Percentiles rank a stretch among this genome's conserved stretches.
Conservation (phyloP, 2,113 vertebrate genomes). For the Cyanocitta stelleri region DNA sequence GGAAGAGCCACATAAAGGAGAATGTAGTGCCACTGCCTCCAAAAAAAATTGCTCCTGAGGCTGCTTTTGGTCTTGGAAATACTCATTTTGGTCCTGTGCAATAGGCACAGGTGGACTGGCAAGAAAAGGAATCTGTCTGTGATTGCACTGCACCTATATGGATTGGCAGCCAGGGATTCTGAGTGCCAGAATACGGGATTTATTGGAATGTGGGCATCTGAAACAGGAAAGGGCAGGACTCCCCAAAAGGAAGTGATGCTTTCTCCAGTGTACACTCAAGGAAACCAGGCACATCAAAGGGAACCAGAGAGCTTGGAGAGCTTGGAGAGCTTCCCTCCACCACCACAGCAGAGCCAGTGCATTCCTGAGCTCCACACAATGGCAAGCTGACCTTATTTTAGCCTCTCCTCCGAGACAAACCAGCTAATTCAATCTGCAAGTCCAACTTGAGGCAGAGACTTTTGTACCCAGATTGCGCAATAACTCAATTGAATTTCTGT, state of each 20-base stretch:
- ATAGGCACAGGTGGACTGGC: background rate
- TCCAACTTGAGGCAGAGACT: background rate
- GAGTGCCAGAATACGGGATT: background rate
- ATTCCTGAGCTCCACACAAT: background rate
- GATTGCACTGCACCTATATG: background rate
- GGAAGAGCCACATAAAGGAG: background rate
- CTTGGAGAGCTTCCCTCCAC: background rate
- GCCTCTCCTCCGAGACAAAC: background rate
- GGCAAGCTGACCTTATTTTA: background rate
- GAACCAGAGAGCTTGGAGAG: background rate
- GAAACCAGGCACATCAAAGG: background rate
- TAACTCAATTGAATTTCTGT: background rate
- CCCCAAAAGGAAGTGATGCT: background rate
- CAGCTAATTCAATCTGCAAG: background rate
- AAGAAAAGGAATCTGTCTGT: background rate
- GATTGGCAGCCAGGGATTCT: background rate
- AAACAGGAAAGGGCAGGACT: background rate
- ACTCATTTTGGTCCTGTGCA: background rate
- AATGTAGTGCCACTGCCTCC: background rate
- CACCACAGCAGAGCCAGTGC: background rate
- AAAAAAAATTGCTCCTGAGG: background rate
- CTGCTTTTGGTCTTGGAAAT: background rate
- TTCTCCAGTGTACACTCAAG: background rate
- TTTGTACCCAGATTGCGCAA: background rate
- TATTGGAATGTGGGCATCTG: background rate